Evolutionary conservation across 2,888 invertebrate genomes (phyloP), one percentile per base, ranked within the genome.

Genomic region (Mythimna ferrago): DNA sequence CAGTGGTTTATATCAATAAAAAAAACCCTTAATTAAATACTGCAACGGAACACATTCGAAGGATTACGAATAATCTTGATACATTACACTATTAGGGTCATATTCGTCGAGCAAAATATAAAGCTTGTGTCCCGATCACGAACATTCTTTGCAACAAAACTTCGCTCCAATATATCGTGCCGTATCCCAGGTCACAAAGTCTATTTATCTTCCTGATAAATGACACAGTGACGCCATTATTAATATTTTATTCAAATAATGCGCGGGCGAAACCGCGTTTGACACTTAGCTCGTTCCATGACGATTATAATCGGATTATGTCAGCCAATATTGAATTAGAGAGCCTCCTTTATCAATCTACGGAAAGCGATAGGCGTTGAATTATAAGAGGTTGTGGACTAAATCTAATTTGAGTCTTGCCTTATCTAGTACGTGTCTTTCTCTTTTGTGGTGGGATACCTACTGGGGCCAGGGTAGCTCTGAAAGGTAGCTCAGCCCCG

Each of bases 141-240:
- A 56, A 51, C 35, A 51, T 58, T 78, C 21, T 80, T 78, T 62
- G 38, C 71, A 6, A n/a, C 21, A 63, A 77, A 77, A 73, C 48
- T 70, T 66, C 61, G 44, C 61, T 75, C 38, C 56, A 67, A 77
- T 71, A 76, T 72, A 82, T 76, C 65, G 64, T 71, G 26, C 66
- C 71, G 41, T 81, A 71, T 66, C 76, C 66, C 54, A 80, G 71
- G 63, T 69, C 68, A 56, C 76, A 66, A 71, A 73, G 63, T 78
- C 73, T 80, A 85, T 85, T 83, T 82, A 82, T 80, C 82, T 78
- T 85, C 61, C 74, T 84, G 84, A 83, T 84, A 84, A 81, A 84
- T 81, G 81, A 79, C 57, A 65, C 53, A 64, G 60, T 71, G 71
- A 62, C 71, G 69, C 41, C 69, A 70, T 85, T 84, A 79, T 71